Evolutionary conservation across 1,140 invertebrate species (phyloP).

Genomic region (Drosophila bipectinata): DNA sequence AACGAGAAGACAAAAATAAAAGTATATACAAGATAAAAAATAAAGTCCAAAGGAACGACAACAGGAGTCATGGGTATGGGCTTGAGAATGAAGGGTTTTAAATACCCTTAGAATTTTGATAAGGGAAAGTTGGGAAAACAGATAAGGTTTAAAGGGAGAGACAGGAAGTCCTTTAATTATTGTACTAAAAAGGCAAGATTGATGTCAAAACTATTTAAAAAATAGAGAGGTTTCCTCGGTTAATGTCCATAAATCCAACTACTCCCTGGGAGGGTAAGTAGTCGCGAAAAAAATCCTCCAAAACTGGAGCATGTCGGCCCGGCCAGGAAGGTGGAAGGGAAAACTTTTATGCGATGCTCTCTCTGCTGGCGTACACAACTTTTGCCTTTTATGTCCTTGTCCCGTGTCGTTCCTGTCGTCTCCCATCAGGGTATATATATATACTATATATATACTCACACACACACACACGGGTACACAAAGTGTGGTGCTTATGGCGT

Average conservation of each 20-base stretch:
- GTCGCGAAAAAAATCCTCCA: constrained; percentile 11
- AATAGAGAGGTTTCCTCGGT: background rate
- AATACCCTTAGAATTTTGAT: constrained; percentile 8
- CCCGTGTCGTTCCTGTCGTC: constrained; percentile 42
- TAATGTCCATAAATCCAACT: background rate
- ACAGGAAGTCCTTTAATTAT: no score
- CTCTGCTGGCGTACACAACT: constrained; percentile 36
- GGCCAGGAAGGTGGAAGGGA: constrained; percentile 40
- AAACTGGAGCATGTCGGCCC: constrained; percentile 15
- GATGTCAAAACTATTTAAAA: no score
- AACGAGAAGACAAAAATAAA: constrained; percentile 12
- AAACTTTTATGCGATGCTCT: constrained; percentile 49
- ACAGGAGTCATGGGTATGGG: constrained; percentile 5
- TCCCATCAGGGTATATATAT: constrained; percentile 54
- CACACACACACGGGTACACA: no score
- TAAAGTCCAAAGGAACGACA: constrained; percentile 17
- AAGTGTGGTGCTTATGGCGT: constrained; percentile 66
- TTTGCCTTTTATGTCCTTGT: constrained; percentile 73
- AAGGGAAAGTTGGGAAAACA: background rate
- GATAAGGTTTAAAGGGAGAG: no score
- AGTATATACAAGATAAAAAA: constrained; percentile 25
- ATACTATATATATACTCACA: background rate
- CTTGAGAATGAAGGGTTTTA: background rate
- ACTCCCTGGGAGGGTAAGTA: constrained; percentile 12
- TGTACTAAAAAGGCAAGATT: no score